phyloP scores from a whole-genome alignment of 2,113 vertebrate species.

The Dinomys branickii region DNA sequence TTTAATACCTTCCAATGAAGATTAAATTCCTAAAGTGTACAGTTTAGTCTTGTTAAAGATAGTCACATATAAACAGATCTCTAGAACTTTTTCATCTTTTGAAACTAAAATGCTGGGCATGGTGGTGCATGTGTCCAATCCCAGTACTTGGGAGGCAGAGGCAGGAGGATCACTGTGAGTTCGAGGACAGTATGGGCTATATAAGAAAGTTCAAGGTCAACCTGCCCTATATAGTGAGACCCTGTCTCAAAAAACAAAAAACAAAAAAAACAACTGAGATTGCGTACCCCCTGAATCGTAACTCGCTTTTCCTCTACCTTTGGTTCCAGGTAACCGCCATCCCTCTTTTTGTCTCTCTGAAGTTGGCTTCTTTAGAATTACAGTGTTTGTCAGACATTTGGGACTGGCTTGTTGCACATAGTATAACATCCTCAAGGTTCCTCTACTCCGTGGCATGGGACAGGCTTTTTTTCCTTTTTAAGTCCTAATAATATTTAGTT shows the following conservation, averaged over 20 bases:
- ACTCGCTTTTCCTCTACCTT: neutral
- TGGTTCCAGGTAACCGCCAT: neutral
- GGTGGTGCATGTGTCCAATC: too few species aligned
- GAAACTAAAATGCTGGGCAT: neutral
- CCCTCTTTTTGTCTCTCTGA: neutral
- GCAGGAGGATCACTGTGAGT: too few species aligned
- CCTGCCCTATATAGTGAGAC: neutral
- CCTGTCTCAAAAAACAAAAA: neutral
- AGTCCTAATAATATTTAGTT: neutral
- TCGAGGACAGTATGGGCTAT: too few species aligned
- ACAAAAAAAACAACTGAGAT: neutral
- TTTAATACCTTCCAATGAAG: neutral
- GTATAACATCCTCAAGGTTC: neutral
- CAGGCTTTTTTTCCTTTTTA: neutral
- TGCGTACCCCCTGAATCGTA: neutral
- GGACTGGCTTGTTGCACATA: neutral
- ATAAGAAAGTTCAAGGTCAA: neutral
- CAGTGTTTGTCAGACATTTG: neutral
- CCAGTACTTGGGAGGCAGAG: too few species aligned
- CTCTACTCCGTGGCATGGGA: neutral
- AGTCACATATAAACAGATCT: neutral
- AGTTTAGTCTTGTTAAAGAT: neutral
- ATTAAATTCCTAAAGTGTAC: neutral
- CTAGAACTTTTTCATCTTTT: neutral
- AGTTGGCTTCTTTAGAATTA: slow-evolving; percentile 17